A percentile compares a stretch with the other conserved stretches of the same genome.
Conservation (phyloP, 1,140 invertebrate species). For the Drosophila leontia region DNA sequence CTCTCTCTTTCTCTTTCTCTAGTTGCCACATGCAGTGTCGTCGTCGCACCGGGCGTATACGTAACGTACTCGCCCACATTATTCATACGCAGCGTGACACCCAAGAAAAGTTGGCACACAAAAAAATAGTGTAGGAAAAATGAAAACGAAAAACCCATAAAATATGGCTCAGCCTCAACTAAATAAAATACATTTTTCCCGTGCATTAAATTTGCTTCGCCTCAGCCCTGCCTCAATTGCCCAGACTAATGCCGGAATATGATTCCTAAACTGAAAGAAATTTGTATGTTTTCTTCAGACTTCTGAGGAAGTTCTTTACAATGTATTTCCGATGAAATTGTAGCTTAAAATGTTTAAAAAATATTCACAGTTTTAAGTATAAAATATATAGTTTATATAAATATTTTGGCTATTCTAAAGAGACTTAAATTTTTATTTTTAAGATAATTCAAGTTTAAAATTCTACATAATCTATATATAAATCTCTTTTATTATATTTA, state of each 20-base stretch:
- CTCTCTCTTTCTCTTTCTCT: not conserved
- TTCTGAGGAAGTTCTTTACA: no score
- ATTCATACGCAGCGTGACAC: constrained; percentile 80
- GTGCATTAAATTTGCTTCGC: constrained; percentile 70
- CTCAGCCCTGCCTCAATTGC: constrained; percentile 64
- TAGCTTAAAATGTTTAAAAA: not conserved
- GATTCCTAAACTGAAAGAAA: constrained; percentile 8
- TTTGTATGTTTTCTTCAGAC: not conserved
- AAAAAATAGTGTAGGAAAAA: constrained; percentile 28
- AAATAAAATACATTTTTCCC: constrained; percentile 74
- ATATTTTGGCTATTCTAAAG: no score
- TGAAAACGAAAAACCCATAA: constrained; percentile 27
- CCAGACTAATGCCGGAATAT: constrained; percentile 33
- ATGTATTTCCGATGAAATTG: not conserved
- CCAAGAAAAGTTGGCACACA: constrained; percentile 40
- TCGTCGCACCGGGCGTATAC: constrained; percentile 59
- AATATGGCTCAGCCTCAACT: constrained; percentile 54
- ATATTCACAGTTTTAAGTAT: not conserved
- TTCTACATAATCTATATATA: no score
- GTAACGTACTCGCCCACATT: constrained; percentile 57
- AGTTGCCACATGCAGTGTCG: constrained; percentile 60
- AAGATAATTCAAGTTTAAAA: not conserved
- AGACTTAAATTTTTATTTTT: not conserved
- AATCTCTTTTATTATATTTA: not conserved
- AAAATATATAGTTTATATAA: not conserved